Evolutionary conservation across 2,888 invertebrate species (phyloP), one percentile per base, ranked within the genome.

Genomic region (Drosophila histrio): DNA sequence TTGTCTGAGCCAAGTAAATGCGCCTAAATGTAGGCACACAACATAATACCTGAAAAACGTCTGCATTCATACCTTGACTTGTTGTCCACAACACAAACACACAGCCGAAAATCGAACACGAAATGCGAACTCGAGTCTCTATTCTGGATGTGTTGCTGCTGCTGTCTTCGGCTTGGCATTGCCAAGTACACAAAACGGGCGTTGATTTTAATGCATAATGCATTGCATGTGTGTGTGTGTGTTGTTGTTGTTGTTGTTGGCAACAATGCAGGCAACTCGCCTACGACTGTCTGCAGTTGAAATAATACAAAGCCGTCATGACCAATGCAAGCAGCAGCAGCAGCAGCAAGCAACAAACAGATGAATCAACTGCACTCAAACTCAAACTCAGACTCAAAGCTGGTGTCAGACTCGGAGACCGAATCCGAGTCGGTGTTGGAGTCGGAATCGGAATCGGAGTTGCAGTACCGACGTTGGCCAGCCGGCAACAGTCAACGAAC

Each of bases 201-300:
- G 89, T 85, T 88, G 89, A 89, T 89, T 89, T 89, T 89, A 89
- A 89, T 89, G 89, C 89, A 89, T 89, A 89, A 87, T 89, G 89
- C 87, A 89, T 81, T 56, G 38, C 44, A 24, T 50, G 56, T 52
- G 19, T 41, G 30, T 53, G 49, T 38, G 34, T 19, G 44, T 17
- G 56, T 30, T 39, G 19, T 38, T 52, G 52, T 49, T 71, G 66
- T 30, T 47, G 47, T 41, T 66, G 69, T 26, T 49, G 57, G 53
- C 39, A 60, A 68, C 68, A 63, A 63, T 72, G 63, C 68, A 63
- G 68, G 63, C 72, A 72, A 60, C 60, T 73, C 52, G 63, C 59
- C 74, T 67, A 64, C 61, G 70, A 62, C 57, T 79, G 75, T 72
- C 80, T 78, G 80, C 78, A 82, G 77, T 75, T 77, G 80, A 72